phyloP scores from a whole-genome alignment of 2,113 vertebrate genomes.

The Leptocoma aspasia region DNA sequence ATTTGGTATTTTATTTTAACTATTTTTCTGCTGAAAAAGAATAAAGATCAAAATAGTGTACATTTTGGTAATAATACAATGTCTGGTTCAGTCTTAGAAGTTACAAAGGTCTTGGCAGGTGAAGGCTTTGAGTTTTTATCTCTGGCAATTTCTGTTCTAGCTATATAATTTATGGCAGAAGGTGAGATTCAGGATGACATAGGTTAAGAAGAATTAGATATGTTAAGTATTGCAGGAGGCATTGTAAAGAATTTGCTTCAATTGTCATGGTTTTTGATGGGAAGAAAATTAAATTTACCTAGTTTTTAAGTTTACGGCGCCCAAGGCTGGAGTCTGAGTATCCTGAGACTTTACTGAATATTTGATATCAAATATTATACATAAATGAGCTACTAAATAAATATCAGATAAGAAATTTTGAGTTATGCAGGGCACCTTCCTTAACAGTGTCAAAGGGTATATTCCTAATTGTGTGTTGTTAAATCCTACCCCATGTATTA shows the following conservation, averaged over 20 bases:
- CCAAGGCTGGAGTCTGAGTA: neutral
- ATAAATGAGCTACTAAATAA: neutral
- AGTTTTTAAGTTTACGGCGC: neutral
- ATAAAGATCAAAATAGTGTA: neutral
- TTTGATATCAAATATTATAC: neutral
- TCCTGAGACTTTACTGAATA: neutral
- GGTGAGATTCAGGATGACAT: neutral
- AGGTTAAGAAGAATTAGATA: neutral
- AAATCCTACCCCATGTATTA: rapidly evolving
- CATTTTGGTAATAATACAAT: neutral
- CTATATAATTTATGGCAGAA: neutral
- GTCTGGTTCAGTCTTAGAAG: neutral
- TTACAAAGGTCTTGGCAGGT: neutral
- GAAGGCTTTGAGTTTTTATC: neutral
- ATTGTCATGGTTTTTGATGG: neutral
- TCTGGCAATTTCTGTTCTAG: neutral
- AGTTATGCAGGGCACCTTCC: neutral
- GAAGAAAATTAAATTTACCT: neutral
- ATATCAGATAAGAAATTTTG: neutral
- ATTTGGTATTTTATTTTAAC: conserved; percentile 16
- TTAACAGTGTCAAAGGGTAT: neutral
- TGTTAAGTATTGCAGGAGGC: neutral
- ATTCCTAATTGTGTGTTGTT: neutral
- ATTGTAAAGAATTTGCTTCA: neutral
- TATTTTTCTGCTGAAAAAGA: neutral